Base-by-base conservation (phyloP, 2,113 vertebrate genomes). In the Dipodomys merriami region DNA sequence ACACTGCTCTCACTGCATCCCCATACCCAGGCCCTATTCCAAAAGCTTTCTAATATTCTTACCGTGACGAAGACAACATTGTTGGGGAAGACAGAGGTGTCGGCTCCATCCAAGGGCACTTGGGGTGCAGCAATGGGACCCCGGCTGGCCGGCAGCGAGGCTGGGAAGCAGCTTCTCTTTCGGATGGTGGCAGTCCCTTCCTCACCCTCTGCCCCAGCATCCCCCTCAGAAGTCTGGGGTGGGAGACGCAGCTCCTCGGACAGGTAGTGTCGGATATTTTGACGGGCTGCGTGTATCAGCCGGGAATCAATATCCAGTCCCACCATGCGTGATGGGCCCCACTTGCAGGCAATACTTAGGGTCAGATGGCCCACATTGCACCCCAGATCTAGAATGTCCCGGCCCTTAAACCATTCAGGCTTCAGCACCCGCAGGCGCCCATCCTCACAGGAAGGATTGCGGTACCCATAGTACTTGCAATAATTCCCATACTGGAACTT, bases 41-140 rank as follows among this genome's bases (percentile, higher is more conserved):
- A 77, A 83, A 62, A 89, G 74, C 65, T 82, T 81, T 71, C 9
- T 12, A 62, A 67, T 62, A 33, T 49, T 15, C 98, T 98, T 98
- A 99, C 99, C 98, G 98, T 98, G 83, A 99, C 93, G 53, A 99
- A 99, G 79, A 99, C 98, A 72, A 99, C 98, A 85, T 99, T 99
- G 97, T 97, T 94, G 62, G 99, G 99, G 95, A 99, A 99, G 69
- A 98, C 95, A 0, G 98, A 33, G 3, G 87, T 97, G 3, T 96
- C 93, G 0, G 91, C 96, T 91, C 96, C 97, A 2, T 97, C 97
- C 78, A 97, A 96, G 33, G 90, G 98, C 92, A 96, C 93, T 65
- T 98, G 97, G 7, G 98, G 98, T 16, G 99, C 98, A 2, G 98
- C 97, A 2, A 99, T 98, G 11, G 99, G 98, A 6, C 99, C 99